These are phyloP conservation scores for Oryzias sinensis DNA, from an alignment of 2,797 vertebrate genomes.

Conservation along the genomic window DNA sequence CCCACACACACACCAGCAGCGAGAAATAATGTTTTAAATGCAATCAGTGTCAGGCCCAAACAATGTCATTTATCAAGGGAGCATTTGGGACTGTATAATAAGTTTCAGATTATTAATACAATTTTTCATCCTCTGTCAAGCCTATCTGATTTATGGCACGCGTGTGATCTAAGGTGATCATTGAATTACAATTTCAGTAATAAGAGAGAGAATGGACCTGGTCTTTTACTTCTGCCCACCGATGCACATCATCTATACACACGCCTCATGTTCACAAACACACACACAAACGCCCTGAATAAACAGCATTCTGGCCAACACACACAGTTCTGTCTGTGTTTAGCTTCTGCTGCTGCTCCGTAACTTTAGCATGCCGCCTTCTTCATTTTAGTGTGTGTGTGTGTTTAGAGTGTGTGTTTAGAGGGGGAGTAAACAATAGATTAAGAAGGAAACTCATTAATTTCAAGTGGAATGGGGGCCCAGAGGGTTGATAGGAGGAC, in stretches of 20 bases:
- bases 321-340: slow-evolving; percentile 21
- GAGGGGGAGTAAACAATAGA: slow-evolving; percentile 65
- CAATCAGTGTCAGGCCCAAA: slow-evolving; percentile 99
- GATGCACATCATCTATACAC: slow-evolving; percentile 46
- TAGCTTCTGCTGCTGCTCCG: slow-evolving; percentile 83
- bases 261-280: slow-evolving; percentile 24
- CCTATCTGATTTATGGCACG: slow-evolving; percentile 98
- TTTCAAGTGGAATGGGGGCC: slow-evolving; percentile 92
- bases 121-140: slow-evolving; percentile 99
- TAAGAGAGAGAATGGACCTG: slow-evolving; percentile 85
- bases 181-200: slow-evolving; percentile 99
- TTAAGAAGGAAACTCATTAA: slow-evolving; percentile 96
- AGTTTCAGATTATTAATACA: slow-evolving; percentile 99
- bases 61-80: slow-evolving; percentile 99
- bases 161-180: slow-evolving; percentile 99
- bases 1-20: slow-evolving; percentile 74
- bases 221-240: slow-evolving; percentile 72
- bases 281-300: slow-evolving; percentile 13
- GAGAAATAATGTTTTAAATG: slow-evolving; percentile 99
- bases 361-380: slow-evolving; percentile 84
- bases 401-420: slow-evolving; percentile 2
- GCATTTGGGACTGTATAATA: slow-evolving; percentile 99
- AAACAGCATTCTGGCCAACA: slow-evolving; percentile 43
- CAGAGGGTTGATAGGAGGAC: slow-evolving; percentile 87
- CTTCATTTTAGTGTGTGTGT: slow-evolving; percentile 78